Percentiles rank a stretch among this genome's conserved stretches.
These are phyloP conservation scores for Xenopus petersii DNA, from an alignment of 2,797 vertebrate species.

Conservation along the genomic window DNA sequence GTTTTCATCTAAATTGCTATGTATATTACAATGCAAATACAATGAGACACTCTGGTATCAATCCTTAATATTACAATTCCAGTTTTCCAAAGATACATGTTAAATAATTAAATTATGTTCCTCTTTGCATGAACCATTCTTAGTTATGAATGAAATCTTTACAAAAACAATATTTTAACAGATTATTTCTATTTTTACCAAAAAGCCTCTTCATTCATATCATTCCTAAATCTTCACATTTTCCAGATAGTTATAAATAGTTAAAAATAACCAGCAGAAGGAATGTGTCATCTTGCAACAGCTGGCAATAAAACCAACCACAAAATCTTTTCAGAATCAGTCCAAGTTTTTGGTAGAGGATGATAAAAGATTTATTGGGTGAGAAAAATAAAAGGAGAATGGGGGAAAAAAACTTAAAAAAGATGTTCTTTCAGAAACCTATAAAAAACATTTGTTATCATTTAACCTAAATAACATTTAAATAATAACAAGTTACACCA, in stretches of 20 bases:
- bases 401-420: conserved; percentile 33
- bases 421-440: conserved; percentile 50
- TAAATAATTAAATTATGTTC: no score
- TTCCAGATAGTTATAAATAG: conserved; percentile 46
- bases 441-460: conserved; percentile 54
- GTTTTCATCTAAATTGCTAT: no score
- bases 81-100: no score
- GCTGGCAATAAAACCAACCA: conserved; percentile 51
- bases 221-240: conserved; percentile 31
- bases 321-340: conserved; percentile 53
- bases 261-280: conserved; percentile 45
- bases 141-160: no score
- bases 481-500: conserved; percentile 36
- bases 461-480: conserved; percentile 49
- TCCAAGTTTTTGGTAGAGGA: conserved; percentile 51
- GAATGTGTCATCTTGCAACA: conserved; percentile 54
- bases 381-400: conserved; percentile 51
- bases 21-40: no score
- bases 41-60: no score
- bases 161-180: neutral
- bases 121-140: no score
- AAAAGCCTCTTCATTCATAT: conserved; percentile 23
- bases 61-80: no score
- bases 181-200: conserved; percentile 20
- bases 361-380: conserved; percentile 65